Base-by-base conservation (phyloP, 2,888 invertebrate genomes). In the Philonicus albiceps region DNA sequence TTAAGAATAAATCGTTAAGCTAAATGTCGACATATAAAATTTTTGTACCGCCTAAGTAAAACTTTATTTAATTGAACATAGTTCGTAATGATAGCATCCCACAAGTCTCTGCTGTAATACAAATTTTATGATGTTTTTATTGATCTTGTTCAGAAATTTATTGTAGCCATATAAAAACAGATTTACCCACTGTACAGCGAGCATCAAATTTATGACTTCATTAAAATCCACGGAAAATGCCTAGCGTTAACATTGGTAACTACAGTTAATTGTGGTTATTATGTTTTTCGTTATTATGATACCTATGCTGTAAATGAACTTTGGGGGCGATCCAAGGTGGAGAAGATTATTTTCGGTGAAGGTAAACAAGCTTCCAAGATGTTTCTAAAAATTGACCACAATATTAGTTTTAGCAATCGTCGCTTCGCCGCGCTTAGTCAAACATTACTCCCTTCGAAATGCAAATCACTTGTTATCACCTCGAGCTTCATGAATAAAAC, bases 381-480 rank as follows among this genome's bases (percentile, higher is more conserved):
- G 30, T 78, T 78, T 78, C 49, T 49, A 78, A 78, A 78, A 43
- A 78, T 73, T 78, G 22, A 7, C 27, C 43, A 78, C 49, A 49
- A 78, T 78, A 78, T 78, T 78, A 49, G 78, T 16, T 49, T 78
- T 78, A 37, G 78, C 49, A 43, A 31, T 78, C 19, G 30, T 78
- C 43, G 49, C 78, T 49, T 78, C 74, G 78, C 37, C 16, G 49
- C 49, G 78, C 78, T 78, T 49, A 78, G 7, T 30, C 78, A 31
- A 37, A 64, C 64, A 64, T 5, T 78, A 78, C 27, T 78, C 78
- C 49, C 78, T 49, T 78, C 27, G 49, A 49, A 49, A 78, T 78
- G 78, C 78, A 78, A 78, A 78, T 78, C 49, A 78, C 49, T 49
- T 27, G 49, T 78, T 78, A 78, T 78, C 78, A 78, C 78, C 78